These are phyloP conservation scores for Lasius fuliginosus DNA, from an alignment of 2,888 invertebrate genomes.

Conservation along the genomic window DNA sequence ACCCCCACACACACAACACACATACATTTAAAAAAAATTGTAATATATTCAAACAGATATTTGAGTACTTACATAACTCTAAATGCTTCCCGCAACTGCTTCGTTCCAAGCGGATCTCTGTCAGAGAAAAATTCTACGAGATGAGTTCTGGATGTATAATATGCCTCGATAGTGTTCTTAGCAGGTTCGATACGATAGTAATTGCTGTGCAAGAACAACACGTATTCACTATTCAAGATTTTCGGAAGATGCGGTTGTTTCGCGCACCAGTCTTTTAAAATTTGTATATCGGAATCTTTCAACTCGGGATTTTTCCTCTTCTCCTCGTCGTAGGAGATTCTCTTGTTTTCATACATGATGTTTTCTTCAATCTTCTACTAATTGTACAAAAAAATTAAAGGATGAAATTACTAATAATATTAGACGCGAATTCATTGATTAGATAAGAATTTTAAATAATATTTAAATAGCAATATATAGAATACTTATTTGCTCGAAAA, in stretches of 20 bases:
- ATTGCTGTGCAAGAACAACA: constrained; percentile 91
- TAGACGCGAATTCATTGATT: background rate
- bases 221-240: constrained; percentile 88
- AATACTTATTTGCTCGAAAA: background rate
- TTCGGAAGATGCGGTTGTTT: constrained; percentile 90
- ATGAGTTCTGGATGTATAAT: constrained; percentile 90
- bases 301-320: constrained; percentile 89
- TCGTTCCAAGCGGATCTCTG: constrained; percentile 86
- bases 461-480: background rate
- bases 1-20: background rate
- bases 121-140: constrained; percentile 85
- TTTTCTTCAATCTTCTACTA: background rate
- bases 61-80: constrained; percentile 86
- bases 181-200: constrained; percentile 90
- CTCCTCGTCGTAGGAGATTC: constrained; percentile 87
- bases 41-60: background rate
- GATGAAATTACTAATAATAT: background rate
- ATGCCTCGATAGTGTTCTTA: constrained; percentile 90
- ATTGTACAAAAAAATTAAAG: background rate
- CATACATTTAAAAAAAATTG: background rate
- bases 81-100: constrained; percentile 86
- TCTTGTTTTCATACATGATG: constrained; percentile 43
- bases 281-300: constrained; percentile 88
- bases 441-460: background rate
- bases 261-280: constrained; percentile 89